These are phyloP conservation scores for Heteromyza rotundicornis DNA, from an alignment of 2,888 invertebrate genomes.

Conservation along the genomic window DNA sequence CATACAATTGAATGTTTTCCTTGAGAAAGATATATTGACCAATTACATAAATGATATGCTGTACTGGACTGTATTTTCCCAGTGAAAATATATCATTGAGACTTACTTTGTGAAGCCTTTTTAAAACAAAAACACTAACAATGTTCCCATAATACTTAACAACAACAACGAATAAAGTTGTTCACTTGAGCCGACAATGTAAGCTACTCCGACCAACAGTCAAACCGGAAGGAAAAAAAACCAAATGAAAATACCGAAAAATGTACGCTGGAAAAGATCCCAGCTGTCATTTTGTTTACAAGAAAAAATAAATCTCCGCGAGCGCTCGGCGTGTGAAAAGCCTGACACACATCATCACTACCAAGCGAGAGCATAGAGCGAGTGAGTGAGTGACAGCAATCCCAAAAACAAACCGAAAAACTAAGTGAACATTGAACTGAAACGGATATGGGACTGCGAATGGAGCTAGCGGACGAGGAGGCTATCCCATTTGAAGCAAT, in stretches of 20 bases:
- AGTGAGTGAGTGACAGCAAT: background rate
- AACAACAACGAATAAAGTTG: background rate
- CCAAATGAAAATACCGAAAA: too few relatives aligned
- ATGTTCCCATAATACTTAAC: too few relatives aligned
- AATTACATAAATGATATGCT: too few relatives aligned
- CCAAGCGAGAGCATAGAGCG: too few relatives aligned
- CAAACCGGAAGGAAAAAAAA: too few relatives aligned
- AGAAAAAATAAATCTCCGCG: conserved; percentile 50
- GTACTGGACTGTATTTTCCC: too few relatives aligned
- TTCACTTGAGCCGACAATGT: background rate
- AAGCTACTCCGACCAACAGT: too few relatives aligned
- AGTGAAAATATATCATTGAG: too few relatives aligned
- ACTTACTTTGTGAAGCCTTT: too few relatives aligned
- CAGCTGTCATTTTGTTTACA: conserved; percentile 46
- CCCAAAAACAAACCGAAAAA: background rate
- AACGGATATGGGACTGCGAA: background rate
- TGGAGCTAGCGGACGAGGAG: background rate
- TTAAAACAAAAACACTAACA: too few relatives aligned
- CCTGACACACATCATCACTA: conserved; percentile 1
- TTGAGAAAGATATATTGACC: too few relatives aligned
- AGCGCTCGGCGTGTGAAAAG: conserved; percentile 4
- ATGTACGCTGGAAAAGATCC: background rate
- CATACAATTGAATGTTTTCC: too few relatives aligned
- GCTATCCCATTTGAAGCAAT: background rate
- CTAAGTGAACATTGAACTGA: conserved; percentile 4